Evolutionary conservation across 1,140 invertebrate genomes (phyloP).

Genomic region (Panulirus ornatus): DNA sequence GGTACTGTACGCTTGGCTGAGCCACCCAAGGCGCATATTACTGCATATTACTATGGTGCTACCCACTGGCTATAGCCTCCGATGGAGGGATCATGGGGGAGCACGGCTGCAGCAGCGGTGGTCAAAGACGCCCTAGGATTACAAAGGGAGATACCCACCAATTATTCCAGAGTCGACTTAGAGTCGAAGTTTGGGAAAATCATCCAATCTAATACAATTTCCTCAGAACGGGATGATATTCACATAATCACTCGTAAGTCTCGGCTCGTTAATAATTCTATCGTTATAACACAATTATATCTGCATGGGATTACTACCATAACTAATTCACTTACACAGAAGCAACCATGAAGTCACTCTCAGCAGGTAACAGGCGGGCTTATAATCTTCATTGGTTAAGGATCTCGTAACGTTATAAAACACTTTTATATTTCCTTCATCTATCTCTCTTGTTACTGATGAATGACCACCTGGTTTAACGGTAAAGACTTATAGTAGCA

Average conservation of each 20-base stretch:
- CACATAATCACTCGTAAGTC: not conserved
- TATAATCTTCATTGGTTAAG: constrained; percentile 31
- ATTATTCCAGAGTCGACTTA: too few relatives aligned
- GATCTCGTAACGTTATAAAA: not conserved
- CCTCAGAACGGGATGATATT: not conserved
- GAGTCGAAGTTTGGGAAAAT: too few relatives aligned
- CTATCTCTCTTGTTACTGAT: too few relatives aligned
- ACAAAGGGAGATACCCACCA: too few relatives aligned
- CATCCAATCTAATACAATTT: not conserved
- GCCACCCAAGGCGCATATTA: too few relatives aligned
- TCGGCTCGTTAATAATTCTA: not conserved
- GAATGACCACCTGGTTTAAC: too few relatives aligned
- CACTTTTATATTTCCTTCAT: too few relatives aligned
- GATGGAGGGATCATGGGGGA: not conserved
- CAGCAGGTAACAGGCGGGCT: constrained; percentile 19
- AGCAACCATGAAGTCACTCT: not conserved
- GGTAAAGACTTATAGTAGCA: too few relatives aligned
- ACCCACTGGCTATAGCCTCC: too few relatives aligned
- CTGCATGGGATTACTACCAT: not conserved
- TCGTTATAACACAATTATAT: not conserved
- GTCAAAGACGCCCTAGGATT: not conserved
- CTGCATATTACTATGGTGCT: too few relatives aligned
- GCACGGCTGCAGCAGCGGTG: not conserved
- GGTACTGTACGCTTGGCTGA: too few relatives aligned
- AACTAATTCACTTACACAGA: constrained; percentile 12